phyloP scores from a whole-genome alignment of 2,113 vertebrate genomes.

The Pseudorectes ferrugineus region DNA sequence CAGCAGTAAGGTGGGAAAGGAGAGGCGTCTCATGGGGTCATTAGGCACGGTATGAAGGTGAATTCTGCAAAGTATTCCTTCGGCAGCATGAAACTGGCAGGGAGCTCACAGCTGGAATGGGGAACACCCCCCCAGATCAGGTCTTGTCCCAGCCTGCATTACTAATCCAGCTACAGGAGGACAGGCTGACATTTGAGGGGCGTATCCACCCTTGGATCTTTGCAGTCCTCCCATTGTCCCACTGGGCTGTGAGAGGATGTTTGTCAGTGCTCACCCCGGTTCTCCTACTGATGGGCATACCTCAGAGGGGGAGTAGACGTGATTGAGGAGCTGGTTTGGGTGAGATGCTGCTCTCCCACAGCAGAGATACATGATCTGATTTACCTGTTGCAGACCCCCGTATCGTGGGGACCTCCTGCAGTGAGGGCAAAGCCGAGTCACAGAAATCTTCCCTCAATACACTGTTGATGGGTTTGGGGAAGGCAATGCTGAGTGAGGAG shows the following conservation, averaged over 20 bases:
- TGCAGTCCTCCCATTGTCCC: not conserved
- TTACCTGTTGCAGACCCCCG: rapidly evolving
- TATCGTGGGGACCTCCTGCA: not conserved
- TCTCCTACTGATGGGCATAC: not conserved
- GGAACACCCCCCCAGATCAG: not conserved
- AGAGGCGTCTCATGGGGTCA: not conserved
- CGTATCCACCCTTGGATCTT: not conserved
- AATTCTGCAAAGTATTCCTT: not conserved
- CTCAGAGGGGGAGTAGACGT: not conserved
- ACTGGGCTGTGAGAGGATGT: not conserved
- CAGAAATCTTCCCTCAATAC: not conserved
- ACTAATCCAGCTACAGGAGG: not conserved
- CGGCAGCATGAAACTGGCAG: not conserved
- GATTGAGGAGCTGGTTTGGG: not conserved
- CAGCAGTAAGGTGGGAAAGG: not conserved
- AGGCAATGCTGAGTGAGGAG: not conserved
- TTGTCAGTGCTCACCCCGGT: not conserved
- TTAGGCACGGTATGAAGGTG: not conserved
- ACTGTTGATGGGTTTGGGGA: not conserved
- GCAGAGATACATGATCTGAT: not conserved
- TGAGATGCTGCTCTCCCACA: not conserved
- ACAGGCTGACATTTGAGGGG: not conserved
- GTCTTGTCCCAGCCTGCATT: not conserved
- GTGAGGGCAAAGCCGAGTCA: not conserved
- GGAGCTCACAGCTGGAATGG: not conserved